phyloP scores from a whole-genome alignment of 2,113 vertebrate genomes.

The Nothoprocta pentlandii region DNA sequence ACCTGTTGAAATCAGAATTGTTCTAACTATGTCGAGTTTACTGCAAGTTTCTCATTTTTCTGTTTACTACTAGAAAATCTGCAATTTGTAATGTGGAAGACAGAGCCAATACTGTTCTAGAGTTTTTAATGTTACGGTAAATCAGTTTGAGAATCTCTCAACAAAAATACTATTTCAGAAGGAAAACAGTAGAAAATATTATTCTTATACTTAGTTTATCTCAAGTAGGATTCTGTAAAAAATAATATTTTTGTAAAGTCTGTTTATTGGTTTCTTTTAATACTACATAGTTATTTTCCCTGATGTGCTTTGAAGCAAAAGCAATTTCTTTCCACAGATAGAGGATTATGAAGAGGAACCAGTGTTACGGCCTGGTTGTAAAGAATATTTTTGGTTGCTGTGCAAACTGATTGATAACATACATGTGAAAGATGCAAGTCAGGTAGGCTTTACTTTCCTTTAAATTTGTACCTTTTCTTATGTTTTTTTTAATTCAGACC shows the following conservation, averaged over 20 bases:
- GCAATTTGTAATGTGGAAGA: not conserved
- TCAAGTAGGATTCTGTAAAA: not conserved
- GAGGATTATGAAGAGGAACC: constrained; percentile 98
- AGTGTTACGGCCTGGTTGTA: constrained; percentile 92
- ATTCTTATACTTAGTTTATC: not conserved
- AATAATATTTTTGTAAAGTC: not conserved
- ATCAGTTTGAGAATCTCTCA: not conserved
- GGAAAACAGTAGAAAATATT: not conserved
- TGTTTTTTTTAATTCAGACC: not conserved
- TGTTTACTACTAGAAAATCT: not conserved
- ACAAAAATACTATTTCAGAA: not conserved
- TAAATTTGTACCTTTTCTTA: not conserved
- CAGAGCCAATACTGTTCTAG: not conserved
- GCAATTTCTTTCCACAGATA: constrained; percentile 81
- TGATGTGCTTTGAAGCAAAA: not conserved
- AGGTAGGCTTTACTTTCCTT: constrained; percentile 81
- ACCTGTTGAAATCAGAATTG: not conserved
- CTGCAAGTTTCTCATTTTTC: not conserved
- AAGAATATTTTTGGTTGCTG: constrained; percentile 99
- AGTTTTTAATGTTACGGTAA: not conserved
- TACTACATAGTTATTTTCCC: not conserved
- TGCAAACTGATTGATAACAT: constrained; percentile 99
- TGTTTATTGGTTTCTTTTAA: not conserved
- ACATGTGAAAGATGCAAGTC: constrained; percentile 97
- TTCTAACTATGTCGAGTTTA: not conserved